Evolutionary conservation across 1,140 invertebrate species (phyloP), one percentile per base, ranked within the genome.

Genomic region (Cotesia glomerata): DNA sequence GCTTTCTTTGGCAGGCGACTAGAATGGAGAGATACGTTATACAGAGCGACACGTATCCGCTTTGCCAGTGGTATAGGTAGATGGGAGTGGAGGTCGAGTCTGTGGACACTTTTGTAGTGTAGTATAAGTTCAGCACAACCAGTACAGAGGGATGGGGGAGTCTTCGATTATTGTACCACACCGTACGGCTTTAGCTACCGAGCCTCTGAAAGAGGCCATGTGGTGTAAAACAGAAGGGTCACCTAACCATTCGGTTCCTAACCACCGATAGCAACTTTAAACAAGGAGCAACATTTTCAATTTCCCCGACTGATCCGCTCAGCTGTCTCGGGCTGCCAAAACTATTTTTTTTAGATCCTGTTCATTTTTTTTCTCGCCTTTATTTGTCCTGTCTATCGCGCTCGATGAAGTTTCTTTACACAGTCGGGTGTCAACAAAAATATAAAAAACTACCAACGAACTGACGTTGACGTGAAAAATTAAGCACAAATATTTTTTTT

Each of bases 221-320:
- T 3, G 32, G 32, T 34, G 26, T 14, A 62, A 3, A 26, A 26
- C 26, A 26, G 26, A 26, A 26, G 26, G 13, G 59, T 32, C 35
- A 34, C n/a, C 59, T 32, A 14, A 34, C n/a, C 59, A 62, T 32
- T 62, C 59, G 26, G 3, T 34, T 36, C 59, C 32, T 35, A 62
- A 35, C 32, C 35, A 39, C 59, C 26, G 14, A 62, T 62, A 62
- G 59, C 59, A 62, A 62, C 59, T 62, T 62, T 62, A 62, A 62
- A 62, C 59, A 62, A 39, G 26, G 32, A 35, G 32, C 59, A 62
- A 62, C 34, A 62, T 62, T 62, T 62, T 62, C 59, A 62, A 62
- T 62, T 62, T 62, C 3, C 59, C 35, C 9, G 9, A 7, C 35
- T 62, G 58, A 18, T 62, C 11, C 34, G 32, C 35, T 39, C 16